Conservation (phyloP, 2,888 invertebrate species). For the Machimus rusticus region DNA sequence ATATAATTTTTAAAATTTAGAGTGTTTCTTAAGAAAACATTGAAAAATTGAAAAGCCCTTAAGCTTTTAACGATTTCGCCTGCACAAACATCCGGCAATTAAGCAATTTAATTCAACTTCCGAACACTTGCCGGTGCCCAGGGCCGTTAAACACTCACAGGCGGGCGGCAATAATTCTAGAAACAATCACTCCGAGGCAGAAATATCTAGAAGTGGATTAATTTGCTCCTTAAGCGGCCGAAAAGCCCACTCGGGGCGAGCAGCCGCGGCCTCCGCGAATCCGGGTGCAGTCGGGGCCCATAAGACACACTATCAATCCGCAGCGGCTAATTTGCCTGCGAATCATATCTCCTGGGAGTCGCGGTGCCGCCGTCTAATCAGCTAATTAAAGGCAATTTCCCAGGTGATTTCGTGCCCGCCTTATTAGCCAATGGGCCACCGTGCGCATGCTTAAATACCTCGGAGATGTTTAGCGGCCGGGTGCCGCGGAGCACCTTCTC, state of each 20-base stretch:
- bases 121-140: not conserved
- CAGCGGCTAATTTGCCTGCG: slow-evolving; percentile 4
- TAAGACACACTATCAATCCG: slow-evolving; percentile 1
- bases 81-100: not conserved
- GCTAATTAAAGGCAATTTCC: slow-evolving; percentile 40
- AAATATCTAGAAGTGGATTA: not conserved
- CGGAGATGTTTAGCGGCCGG: slow-evolving; percentile 1
- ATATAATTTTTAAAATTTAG: not conserved
- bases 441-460: not conserved
- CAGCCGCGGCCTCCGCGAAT: not conserved
- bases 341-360: not conserved
- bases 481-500: not conserved
- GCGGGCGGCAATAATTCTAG: not conserved
- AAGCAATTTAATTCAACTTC: not conserved
- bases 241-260: not conserved
- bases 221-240: not conserved
- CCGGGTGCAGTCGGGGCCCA: not conserved
- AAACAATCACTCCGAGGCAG: not conserved
- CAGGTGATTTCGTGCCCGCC: slow-evolving; percentile 32
- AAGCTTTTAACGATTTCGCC: not conserved
- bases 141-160: not conserved
- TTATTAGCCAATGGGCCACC: slow-evolving; percentile 36
- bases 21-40: not conserved
- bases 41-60: not conserved
- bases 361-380: slow-evolving; percentile 25